These are phyloP conservation scores for Cryptomyrus ogoouensis DNA, from an alignment of 2,113 vertebrate genomes.

Conservation along the genomic window DNA sequence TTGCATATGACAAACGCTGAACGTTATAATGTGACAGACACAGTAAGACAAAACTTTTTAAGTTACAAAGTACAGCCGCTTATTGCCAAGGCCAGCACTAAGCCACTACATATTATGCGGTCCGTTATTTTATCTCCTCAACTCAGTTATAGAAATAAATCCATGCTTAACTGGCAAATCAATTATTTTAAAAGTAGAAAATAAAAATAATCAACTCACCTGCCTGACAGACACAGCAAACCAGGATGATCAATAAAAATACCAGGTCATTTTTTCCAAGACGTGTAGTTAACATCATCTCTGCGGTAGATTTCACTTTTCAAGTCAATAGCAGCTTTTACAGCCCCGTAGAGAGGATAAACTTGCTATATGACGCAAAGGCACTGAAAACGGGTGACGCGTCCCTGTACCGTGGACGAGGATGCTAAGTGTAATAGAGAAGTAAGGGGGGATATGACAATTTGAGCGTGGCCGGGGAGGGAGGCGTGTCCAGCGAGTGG, in stretches of 20 bases:
- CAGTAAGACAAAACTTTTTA: not conserved
- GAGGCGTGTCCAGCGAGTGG: slow-evolving; percentile 53
- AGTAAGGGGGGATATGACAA: slow-evolving; percentile 8
- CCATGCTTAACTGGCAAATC: not conserved
- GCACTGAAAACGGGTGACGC: not conserved
- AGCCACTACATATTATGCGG: not conserved
- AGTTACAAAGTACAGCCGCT: not conserved
- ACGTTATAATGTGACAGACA: not conserved
- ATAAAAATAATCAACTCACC: slow-evolving; percentile 45
- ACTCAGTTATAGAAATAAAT: not conserved
- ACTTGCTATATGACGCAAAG: not conserved
- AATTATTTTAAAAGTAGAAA: not conserved
- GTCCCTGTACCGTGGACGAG: not conserved
- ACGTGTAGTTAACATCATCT: slow-evolving; percentile 14
- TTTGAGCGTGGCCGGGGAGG: slow-evolving; percentile 44
- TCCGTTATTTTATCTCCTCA: not conserved
- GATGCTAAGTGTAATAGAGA: not conserved
- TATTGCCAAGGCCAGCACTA: not conserved
- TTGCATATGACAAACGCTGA: not conserved
- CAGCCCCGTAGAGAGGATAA: not conserved
- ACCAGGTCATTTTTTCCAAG: slow-evolving; percentile 35
- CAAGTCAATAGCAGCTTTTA: not conserved
- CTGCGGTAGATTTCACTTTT: not conserved
- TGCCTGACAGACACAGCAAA: slow-evolving; percentile 34
- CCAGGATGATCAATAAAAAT: slow-evolving; percentile 34